These are phyloP conservation scores for Ceyx erithaca DNA, from an alignment of 2,797 vertebrate species.

Conservation along the genomic window DNA sequence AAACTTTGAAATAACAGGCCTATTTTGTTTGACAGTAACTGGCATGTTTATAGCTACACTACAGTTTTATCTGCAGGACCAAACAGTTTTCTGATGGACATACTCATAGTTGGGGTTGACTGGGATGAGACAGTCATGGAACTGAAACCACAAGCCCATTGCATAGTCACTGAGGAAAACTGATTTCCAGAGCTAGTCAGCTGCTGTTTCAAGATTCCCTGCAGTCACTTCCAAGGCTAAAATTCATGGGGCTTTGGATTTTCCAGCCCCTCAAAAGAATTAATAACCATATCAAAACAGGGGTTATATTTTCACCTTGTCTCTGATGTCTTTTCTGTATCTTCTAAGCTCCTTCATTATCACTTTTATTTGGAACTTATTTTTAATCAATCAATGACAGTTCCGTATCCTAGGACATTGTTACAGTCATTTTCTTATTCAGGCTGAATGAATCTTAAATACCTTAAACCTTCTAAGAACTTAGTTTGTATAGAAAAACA, in stretches of 20 bases:
- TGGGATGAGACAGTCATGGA: not conserved
- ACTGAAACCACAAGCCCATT: not conserved
- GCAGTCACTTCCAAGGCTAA: not conserved
- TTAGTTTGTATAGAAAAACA: not conserved
- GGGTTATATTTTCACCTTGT: not conserved
- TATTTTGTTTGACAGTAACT: slow-evolving; percentile 14
- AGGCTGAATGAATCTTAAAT: not conserved
- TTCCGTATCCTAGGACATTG: not conserved
- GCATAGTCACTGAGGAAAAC: not conserved
- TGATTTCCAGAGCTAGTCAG: not conserved
- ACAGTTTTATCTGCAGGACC: not conserved
- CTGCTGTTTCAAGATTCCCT: not conserved
- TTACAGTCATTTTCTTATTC: not conserved
- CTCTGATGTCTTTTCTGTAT: not conserved
- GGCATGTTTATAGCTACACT: not conserved
- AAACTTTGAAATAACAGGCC: not conserved
- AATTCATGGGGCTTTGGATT: not conserved
- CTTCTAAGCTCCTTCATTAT: not conserved
- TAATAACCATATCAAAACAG: not conserved
- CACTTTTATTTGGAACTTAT: not conserved
- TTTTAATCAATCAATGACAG: not conserved
- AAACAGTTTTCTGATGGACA: not conserved
- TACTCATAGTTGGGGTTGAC: not conserved
- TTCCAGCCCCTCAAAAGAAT: not conserved
- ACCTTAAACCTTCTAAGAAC: not conserved